Percentiles rank a stretch among this genome's conserved stretches.
phyloP scores from a whole-genome alignment of 2,797 vertebrate species.

The Bovichtus diacanthus region DNA sequence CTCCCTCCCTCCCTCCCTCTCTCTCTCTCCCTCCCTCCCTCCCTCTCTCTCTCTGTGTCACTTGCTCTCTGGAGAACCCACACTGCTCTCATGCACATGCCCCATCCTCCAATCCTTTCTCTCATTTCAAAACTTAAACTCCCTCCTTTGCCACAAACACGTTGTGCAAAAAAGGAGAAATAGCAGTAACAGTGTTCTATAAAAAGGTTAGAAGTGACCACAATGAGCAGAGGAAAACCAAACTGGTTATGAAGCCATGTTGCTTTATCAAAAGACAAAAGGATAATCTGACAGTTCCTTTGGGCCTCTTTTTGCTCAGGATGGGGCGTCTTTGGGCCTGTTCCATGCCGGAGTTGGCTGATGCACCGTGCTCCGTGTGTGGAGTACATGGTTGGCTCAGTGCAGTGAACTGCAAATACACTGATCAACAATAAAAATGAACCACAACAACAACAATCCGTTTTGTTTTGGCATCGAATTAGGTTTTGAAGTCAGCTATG shows the following conservation, averaged over 20 bases:
- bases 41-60: conserved; percentile 45
- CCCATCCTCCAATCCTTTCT: conserved; percentile 37
- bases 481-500: conserved; percentile 30
- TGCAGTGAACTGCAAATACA: conserved; percentile 49
- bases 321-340: conserved; percentile 42
- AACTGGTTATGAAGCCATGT: conserved; percentile 26
- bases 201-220: conserved; percentile 32
- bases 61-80: conserved; percentile 62
- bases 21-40: conserved; percentile 36
- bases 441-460: conserved; percentile 51
- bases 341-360: conserved; percentile 54
- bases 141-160: conserved; percentile 50
- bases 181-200: conserved; percentile 24
- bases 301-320: conserved; percentile 40
- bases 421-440: conserved; percentile 59
- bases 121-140: conserved; percentile 55
- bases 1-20: too few species aligned
- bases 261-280: conserved; percentile 59
- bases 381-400: conserved; percentile 65
- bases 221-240: conserved; percentile 23
- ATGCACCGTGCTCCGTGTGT: conserved; percentile 30
- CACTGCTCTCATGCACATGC: conserved; percentile 42
- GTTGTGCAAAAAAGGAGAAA: conserved; percentile 47
- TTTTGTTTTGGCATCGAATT: conserved; percentile 31
- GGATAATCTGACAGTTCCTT: conserved; percentile 51